Conservation (phyloP, 2,113 vertebrate genomes). For the Sylvicapra grimmia region DNA sequence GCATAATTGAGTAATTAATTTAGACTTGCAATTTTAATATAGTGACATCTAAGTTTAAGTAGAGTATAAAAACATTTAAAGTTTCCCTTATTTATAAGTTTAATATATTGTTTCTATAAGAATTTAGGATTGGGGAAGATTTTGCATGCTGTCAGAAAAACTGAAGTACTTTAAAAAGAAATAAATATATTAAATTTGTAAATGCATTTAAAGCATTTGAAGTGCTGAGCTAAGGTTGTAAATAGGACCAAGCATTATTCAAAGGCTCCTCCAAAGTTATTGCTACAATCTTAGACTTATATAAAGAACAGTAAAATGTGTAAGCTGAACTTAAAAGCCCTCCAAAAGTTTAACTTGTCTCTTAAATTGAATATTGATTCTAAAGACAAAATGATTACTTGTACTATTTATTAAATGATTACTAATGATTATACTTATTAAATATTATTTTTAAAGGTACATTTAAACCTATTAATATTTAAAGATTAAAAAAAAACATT, state of each 20-base stretch:
- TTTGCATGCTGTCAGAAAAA: slow-evolving; percentile 38
- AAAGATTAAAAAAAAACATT: not conserved
- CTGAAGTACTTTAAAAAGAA: not conserved
- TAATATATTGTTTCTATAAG: not conserved
- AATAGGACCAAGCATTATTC: slow-evolving; percentile 1
- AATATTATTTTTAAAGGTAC: not conserved
- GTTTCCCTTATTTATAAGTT: slow-evolving; percentile 29
- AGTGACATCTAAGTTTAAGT: slow-evolving; percentile 29
- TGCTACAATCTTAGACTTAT: not conserved
- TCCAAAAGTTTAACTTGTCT: not conserved
- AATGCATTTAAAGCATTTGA: slow-evolving; percentile 3
- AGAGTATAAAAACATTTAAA: not conserved
- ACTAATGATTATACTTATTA: slow-evolving; percentile 8
- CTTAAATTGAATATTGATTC: not conserved
- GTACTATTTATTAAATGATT: not conserved
- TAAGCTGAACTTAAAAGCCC: slow-evolving; percentile 19
- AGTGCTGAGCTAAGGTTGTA: slow-evolving; percentile 16
- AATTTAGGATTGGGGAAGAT: not conserved
- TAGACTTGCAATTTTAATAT: slow-evolving; percentile 6
- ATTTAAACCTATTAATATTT: not conserved
- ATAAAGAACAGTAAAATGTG: not conserved
- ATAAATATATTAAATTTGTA: slow-evolving; percentile 9
- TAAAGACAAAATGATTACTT: not conserved
- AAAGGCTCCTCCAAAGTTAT: not conserved
- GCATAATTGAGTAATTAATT: slow-evolving; percentile 18